Percentiles rank a stretch among this genome's conserved stretches.
phyloP scores from a whole-genome alignment of 35 echinoderm and acorn worm species.

The Stichopus chloronotus region DNA sequence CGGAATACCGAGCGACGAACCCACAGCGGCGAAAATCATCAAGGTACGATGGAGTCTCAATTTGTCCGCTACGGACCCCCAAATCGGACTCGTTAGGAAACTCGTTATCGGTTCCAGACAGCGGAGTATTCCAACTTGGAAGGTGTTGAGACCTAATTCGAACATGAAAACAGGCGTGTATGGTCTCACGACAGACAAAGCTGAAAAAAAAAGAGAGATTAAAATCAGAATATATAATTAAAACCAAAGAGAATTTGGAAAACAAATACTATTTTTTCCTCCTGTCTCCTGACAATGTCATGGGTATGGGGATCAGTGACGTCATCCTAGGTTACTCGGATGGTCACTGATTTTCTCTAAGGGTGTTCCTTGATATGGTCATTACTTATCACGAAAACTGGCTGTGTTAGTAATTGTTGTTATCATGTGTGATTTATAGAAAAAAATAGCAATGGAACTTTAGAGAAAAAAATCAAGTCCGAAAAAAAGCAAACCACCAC shows the following conservation, averaged over 20 bases:
- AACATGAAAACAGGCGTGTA: constrained; percentile 31
- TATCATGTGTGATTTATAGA: too few relatives aligned
- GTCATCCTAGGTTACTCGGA: not conserved
- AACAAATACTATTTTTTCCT: not conserved
- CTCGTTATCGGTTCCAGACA: constrained; percentile 30
- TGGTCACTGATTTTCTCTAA: not conserved
- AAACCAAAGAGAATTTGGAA: not conserved
- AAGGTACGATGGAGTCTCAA: not conserved
- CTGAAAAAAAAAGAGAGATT: not conserved
- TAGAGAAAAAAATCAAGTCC: too few relatives aligned
- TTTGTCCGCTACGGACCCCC: constrained; percentile 8
- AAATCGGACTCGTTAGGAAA: constrained; percentile 5
- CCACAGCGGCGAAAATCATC: constrained; percentile 14
- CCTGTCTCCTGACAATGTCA: not conserved
- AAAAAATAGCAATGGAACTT: too few relatives aligned
- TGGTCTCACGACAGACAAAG: not conserved
- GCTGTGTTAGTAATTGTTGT: too few relatives aligned
- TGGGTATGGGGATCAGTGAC: not conserved
- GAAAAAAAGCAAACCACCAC: too few relatives aligned
- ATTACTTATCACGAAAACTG: not conserved
- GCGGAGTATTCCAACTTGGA: constrained; percentile 34
- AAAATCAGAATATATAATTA: not conserved
- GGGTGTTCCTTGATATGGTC: not conserved
- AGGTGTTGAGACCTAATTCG: constrained; percentile 14
- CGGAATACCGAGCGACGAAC: not conserved